phyloP scores from a whole-genome alignment of 2,797 vertebrate species.

The Enteromius thamalakanensis region DNA sequence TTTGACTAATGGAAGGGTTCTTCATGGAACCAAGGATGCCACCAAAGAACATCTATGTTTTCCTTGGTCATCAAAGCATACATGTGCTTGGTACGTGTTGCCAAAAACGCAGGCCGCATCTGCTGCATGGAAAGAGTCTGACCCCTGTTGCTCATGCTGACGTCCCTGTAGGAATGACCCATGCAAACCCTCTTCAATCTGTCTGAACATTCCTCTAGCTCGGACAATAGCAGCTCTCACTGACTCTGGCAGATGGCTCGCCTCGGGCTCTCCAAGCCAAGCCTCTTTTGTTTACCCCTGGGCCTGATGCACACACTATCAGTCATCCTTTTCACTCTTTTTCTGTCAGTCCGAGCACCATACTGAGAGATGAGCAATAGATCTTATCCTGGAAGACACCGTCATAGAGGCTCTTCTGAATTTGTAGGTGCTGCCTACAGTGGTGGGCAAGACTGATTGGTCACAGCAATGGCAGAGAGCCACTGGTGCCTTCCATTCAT shows the following conservation, averaged over 20 bases:
- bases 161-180: constrained; percentile 76
- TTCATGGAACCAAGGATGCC: background rate
- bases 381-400: constrained; percentile 39
- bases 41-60: background rate
- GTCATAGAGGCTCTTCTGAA: constrained; percentile 24
- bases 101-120: constrained; percentile 29
- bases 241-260: constrained; percentile 79
- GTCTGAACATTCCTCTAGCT: constrained; percentile 79
- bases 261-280: constrained; percentile 75
- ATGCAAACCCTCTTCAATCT: constrained; percentile 74
- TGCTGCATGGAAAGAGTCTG: constrained; percentile 53
- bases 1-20: background rate
- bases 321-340: constrained; percentile 55
- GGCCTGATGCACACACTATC: constrained; percentile 65
- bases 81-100: constrained; percentile 7
- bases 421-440: constrained; percentile 35
- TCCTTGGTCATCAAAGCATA: constrained; percentile 4
- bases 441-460: constrained; percentile 35
- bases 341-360: constrained; percentile 27
- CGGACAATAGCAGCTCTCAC: constrained; percentile 77
- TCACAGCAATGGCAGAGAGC: constrained; percentile 19
- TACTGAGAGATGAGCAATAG: constrained; percentile 39
- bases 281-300: constrained; percentile 73
- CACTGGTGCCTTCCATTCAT: constrained; percentile 34
- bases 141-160: constrained; percentile 66